These are phyloP conservation scores for Heliconius ismenius DNA, from an alignment of 2,888 invertebrate species.

Conservation along the genomic window DNA sequence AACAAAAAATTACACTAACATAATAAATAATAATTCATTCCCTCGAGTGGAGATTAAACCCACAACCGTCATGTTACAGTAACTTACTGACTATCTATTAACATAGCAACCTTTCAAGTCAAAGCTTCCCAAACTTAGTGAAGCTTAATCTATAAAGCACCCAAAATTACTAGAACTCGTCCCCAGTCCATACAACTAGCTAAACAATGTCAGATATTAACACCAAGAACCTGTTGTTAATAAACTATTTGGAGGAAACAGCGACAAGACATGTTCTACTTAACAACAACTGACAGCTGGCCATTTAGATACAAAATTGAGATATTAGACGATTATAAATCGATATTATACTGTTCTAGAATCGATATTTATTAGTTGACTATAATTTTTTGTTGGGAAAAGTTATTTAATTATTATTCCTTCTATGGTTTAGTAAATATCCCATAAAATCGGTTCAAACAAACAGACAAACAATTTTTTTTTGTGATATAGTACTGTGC, in stretches of 20 bases:
- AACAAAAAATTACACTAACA: no score
- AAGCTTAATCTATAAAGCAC: conserved; percentile 27
- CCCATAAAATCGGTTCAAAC: no score
- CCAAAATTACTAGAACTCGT: conserved; percentile 33
- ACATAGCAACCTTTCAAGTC: not conserved
- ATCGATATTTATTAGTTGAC: no score
- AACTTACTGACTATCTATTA: not conserved
- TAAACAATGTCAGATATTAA: conserved; percentile 52
- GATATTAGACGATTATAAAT: conserved; percentile 10
- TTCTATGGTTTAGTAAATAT: no score
- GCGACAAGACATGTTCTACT: conserved; percentile 47
- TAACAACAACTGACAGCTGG: conserved; percentile 43
- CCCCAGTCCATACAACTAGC: conserved; percentile 51
- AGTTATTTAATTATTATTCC: no score
- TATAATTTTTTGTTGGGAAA: no score
- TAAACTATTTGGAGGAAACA: conserved; percentile 40
- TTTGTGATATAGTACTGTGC: no score
- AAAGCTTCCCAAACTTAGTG: not conserved
- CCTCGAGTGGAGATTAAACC: no score
- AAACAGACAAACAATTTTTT: no score
- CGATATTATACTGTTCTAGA: not conserved
- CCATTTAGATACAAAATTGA: conserved; percentile 30
- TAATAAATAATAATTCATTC: no score
- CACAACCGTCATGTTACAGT: no score
- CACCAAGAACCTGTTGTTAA: conserved; percentile 32